Evolutionary conservation across 2,113 vertebrate species (phyloP).

Genomic region (Oryzias melastigma): DNA sequence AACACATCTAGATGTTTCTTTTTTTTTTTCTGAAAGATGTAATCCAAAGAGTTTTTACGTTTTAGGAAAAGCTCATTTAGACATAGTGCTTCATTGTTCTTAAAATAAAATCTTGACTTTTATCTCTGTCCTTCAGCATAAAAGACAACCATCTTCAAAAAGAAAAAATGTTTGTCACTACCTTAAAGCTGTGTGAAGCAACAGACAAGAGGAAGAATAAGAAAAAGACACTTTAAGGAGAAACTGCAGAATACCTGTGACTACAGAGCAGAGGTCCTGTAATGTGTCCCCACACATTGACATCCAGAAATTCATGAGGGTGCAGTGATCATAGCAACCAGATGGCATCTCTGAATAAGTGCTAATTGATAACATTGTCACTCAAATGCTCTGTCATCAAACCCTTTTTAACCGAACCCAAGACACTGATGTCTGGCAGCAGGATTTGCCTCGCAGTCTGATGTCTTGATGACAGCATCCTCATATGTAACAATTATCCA

Average conservation of each 20-base stretch:
- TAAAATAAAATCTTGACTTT: not conserved
- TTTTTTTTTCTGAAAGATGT: too few relatives aligned
- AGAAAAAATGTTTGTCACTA: too few relatives aligned
- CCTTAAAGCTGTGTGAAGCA: too few relatives aligned
- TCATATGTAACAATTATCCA: conserved; percentile 50
- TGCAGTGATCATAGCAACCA: conserved; percentile 41
- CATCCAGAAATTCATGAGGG: conserved; percentile 17
- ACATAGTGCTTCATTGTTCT: not conserved
- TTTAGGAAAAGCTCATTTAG: too few relatives aligned
- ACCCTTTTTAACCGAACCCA: conserved; percentile 66
- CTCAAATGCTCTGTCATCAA: conserved; percentile 61
- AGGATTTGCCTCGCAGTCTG: conserved; percentile 3
- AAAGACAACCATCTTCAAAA: too few relatives aligned
- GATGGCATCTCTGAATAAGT: conserved; percentile 54
- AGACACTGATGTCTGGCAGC: conserved; percentile 46
- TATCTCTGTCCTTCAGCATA: not conserved
- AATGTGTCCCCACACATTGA: not conserved
- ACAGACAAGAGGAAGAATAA: not conserved
- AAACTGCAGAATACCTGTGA: not conserved
- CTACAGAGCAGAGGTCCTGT: conserved; percentile 5
- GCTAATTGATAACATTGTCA: conserved; percentile 56
- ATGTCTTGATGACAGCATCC: conserved; percentile 63
- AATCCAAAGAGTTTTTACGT: too few relatives aligned
- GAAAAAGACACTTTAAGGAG: not conserved
- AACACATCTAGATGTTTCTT: too few relatives aligned